Evolutionary conservation across 2,888 invertebrate genomes (phyloP).

Genomic region (Acrobasis repandana): DNA sequence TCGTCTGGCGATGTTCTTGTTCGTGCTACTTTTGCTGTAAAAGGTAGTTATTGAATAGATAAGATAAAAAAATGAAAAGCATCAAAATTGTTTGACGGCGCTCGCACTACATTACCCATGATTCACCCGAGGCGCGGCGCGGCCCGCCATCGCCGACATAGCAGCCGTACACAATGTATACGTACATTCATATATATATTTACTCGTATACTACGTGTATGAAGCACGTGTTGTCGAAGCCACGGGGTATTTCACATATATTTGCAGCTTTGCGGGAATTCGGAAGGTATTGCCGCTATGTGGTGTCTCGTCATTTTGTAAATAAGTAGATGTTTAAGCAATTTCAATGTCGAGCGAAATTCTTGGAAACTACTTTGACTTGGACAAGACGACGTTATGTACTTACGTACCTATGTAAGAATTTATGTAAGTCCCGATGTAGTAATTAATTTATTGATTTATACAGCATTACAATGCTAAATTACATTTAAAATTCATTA

Average conservation of each 20-base stretch:
- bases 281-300: background rate
- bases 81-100: slow-evolving; percentile 43
- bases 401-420: too few relatives aligned
- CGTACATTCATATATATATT: slow-evolving; percentile 22
- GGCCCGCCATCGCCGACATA: slow-evolving; percentile 43
- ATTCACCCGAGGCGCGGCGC: slow-evolving; percentile 72
- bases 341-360: too few relatives aligned
- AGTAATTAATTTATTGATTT: too few relatives aligned
- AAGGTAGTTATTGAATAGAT: too few relatives aligned
- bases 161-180: slow-evolving; percentile 39
- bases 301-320: background rate
- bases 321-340: background rate
- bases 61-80: slow-evolving; percentile 39
- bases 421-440: too few relatives aligned
- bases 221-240: background rate
- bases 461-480: too few relatives aligned
- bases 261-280: slow-evolving; percentile 12
- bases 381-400: too few relatives aligned
- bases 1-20: too few relatives aligned
- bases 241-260: slow-evolving; percentile 9
- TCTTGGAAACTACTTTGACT: too few relatives aligned
- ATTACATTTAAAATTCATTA: too few relatives aligned
- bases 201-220: slow-evolving; percentile 16
- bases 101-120: slow-evolving; percentile 62
- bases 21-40: too few relatives aligned